Evolutionary conservation across 2,888 invertebrate species (phyloP), one percentile per base, ranked within the genome.

Genomic region (Pyrrhosoma nymphula): DNA sequence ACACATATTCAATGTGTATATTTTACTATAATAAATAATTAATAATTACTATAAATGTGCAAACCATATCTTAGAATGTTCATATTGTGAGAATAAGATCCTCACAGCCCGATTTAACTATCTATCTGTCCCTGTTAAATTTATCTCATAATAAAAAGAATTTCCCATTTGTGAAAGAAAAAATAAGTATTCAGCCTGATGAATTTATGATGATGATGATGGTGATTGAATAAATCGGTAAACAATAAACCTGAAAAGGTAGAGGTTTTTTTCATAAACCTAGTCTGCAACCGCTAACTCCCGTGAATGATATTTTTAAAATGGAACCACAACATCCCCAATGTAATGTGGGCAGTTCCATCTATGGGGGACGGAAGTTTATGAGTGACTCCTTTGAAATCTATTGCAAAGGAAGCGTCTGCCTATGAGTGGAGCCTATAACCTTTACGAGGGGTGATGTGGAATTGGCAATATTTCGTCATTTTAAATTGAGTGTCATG

Each of bases 11-110:
- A 82, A 93, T 93, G 93, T 93, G 93, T 93, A 93, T 93, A 93
- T 93, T 93, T 93, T 93, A 93, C 93, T 93, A 93, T 93, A 93
- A 63, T 93, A 69, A 93, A 93, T 93, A 69, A 93, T 69, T 93
- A 93, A 39, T 93, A 93, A 93, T 69, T 93, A 93, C 56, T 93
- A 93, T 93, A 93, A 69, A 93, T 93, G 93, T 93, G 69, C 93
- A 69, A 93, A 93, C 93, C 93, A 93, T 93, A 93, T 93, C 93
- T 93, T 93, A 93, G 93, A 75, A 69, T 93, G 93, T 93, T 93
- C 69, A 93, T 69, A 93, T 69, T 69, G 69, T 93, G 93, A n/a
- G 93, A 93, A 93, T 93, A 93, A 69, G 93, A 93, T 69, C 89
- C 63, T 93, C 63, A 93, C 93, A 69, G 93, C 39, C 93, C 69